Evolutionary conservation across 2,797 vertebrate species (phyloP).

Genomic region (Trachops cirrhosus): DNA sequence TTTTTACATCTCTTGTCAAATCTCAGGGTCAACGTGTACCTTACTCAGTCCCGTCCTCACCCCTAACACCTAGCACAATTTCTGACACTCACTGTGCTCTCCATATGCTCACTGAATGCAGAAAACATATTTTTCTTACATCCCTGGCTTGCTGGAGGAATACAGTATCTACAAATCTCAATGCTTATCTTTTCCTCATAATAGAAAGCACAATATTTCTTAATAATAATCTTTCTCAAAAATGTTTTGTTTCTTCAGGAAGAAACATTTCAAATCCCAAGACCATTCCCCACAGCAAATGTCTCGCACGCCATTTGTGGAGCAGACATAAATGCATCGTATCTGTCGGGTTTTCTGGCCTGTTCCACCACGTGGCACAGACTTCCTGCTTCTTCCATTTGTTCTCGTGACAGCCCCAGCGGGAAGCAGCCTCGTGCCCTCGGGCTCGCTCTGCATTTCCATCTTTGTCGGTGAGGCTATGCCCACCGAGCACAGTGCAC

Average conservation of each 20-base stretch:
- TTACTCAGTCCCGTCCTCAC: neutral
- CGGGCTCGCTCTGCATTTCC: neutral
- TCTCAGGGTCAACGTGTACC: neutral
- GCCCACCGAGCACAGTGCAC: neutral
- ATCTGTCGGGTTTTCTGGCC: neutral
- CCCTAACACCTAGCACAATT: neutral
- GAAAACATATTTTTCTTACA: neutral
- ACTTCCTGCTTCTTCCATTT: constrained; percentile 6
- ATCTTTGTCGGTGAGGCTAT: neutral
- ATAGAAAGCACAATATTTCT: neutral
- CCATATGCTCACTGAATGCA: neutral
- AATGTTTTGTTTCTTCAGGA: constrained; percentile 8
- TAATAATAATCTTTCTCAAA: neutral
- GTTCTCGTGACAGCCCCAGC: neutral
- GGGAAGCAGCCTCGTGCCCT: neutral
- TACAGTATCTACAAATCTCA: neutral
- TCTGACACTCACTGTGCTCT: neutral
- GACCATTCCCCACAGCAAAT: neutral
- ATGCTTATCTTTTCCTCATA: neutral
- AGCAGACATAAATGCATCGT: neutral
- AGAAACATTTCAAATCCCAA: constrained; percentile 1
- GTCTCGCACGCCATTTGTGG: neutral
- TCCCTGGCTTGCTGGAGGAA: neutral
- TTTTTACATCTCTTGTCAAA: neutral
- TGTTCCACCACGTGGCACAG: neutral